These are phyloP conservation scores for Pseudomyrmex flavicornis DNA, from an alignment of 1,140 invertebrate genomes.

Conservation along the genomic window DNA sequence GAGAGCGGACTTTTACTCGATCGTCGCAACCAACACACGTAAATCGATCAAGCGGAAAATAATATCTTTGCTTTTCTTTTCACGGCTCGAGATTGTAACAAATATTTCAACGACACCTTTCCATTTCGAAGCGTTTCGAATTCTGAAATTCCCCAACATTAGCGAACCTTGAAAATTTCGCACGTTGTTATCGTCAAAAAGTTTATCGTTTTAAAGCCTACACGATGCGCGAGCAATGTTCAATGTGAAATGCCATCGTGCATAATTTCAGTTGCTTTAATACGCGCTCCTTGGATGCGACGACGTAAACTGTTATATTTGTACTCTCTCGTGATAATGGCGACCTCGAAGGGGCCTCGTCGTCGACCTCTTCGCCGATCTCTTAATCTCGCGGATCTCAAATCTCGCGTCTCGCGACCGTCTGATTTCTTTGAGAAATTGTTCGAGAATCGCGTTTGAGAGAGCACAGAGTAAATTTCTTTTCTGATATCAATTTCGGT, in stretches of 20 bases:
- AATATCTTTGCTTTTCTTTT: neutral
- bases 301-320: conserved; percentile 51
- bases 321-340: conserved; percentile 55
- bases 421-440: neutral
- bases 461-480: neutral
- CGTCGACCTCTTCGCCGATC: conserved; percentile 24
- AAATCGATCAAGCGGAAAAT: conserved; percentile 1
- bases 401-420: neutral
- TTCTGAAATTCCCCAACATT: neutral
- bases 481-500: too few species aligned
- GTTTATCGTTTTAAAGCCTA: conserved; percentile 14
- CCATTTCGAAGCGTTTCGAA: too few species aligned
- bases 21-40: neutral
- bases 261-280: conserved; percentile 19
- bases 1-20: neutral
- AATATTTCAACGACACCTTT: neutral
- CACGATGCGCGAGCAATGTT: conserved; percentile 10
- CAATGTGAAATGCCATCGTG: conserved; percentile 13
- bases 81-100: neutral
- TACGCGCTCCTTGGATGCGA: conserved; percentile 28
- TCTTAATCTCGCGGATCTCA: conserved; percentile 13
- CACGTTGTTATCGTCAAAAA: conserved; percentile 8
- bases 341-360: conserved; percentile 52
- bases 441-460: conserved; percentile 10
- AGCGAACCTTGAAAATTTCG: neutral